A percentile compares a stretch with the other conserved stretches of the same genome.
Evolutionary conservation across 2,888 invertebrate species (phyloP).

Genomic region (Brachynemurus nebulosus): DNA sequence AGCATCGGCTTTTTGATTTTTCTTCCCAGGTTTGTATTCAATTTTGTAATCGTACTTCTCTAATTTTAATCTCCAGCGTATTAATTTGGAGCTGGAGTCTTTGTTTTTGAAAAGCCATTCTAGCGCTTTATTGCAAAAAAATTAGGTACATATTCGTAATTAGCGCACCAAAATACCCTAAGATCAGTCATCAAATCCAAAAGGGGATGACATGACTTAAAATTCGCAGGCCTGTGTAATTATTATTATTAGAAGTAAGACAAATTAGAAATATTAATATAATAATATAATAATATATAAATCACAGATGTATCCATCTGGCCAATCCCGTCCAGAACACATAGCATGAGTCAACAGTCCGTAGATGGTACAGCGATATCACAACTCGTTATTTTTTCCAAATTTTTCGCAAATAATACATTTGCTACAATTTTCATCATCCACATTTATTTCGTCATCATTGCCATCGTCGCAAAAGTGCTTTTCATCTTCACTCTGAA

Average conservation of each 20-base stretch:
- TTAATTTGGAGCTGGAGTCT: too few relatives aligned
- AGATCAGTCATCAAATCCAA: too few relatives aligned
- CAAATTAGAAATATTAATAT: conserved; percentile 14
- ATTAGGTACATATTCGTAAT: too few relatives aligned
- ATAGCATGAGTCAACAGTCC: conserved; percentile 22
- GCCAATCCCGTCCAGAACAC: conserved; percentile 22
- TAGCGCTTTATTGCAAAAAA: too few relatives aligned
- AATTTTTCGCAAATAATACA: conserved; percentile 15
- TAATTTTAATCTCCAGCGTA: too few relatives aligned
- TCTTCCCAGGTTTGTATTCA: too few relatives aligned
- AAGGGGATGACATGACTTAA: too few relatives aligned
- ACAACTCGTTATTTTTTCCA: conserved; percentile 20
- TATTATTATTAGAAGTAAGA: conserved; percentile 11
- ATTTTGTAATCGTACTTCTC: too few relatives aligned
- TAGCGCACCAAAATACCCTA: too few relatives aligned
- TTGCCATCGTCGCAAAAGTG: conserved; percentile 12
- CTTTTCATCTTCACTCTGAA: conserved; percentile 15
- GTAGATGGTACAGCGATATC: conserved; percentile 21
- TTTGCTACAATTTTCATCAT: conserved; percentile 15
- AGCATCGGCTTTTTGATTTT: too few relatives aligned
- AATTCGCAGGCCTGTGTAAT: too few relatives aligned
- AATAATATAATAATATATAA: conserved; percentile 17
- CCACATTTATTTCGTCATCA: conserved; percentile 18
- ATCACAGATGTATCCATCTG: conserved; percentile 21
- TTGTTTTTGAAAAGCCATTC: too few relatives aligned